Conservation (phyloP, 2,113 vertebrate genomes). For the Actenoides hombroni region DNA sequence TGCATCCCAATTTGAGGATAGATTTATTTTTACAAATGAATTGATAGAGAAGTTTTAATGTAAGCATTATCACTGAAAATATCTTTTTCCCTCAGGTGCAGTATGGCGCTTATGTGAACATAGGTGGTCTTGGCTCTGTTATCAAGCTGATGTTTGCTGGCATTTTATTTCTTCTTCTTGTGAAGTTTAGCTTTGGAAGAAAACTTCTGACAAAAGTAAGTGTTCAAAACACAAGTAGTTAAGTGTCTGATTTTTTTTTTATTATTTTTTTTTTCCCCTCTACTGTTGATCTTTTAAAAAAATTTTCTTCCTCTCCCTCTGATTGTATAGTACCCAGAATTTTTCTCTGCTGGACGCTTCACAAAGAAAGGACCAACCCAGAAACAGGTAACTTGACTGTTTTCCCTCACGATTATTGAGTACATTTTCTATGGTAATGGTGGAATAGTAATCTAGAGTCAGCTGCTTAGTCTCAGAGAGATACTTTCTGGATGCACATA, state of each 20-base stretch:
- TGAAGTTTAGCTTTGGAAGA: conserved; percentile 88
- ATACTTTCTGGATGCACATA: not conserved
- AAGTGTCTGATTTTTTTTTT: not conserved
- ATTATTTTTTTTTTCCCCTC: not conserved
- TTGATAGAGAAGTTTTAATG: not conserved
- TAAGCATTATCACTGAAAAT: not conserved
- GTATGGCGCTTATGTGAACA: conserved; percentile 82
- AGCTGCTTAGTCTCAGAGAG: not conserved
- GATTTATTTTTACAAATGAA: not conserved
- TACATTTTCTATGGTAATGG: not conserved
- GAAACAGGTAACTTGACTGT: conserved; percentile 84
- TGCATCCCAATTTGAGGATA: not conserved
- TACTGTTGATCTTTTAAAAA: not conserved
- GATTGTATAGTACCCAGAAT: conserved; percentile 82
- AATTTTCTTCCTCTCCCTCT: rapidly evolving
- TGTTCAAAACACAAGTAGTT: not conserved
- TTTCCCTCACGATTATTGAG: not conserved
- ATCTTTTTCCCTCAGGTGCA: conserved; percentile 80
- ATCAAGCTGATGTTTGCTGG: conserved; percentile 89
- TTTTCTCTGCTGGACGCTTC: conserved; percentile 91
- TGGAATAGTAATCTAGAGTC: not conserved
- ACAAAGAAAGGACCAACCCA: conserved; percentile 89
- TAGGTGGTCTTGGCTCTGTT: conserved; percentile 83
- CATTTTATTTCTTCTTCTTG: conserved; percentile 88
- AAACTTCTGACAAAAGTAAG: conserved; percentile 91